A percentile compares a stretch with the other conserved stretches of the same genome.
These are phyloP conservation scores for Macquaria ambigua DNA, from an alignment of 2,113 vertebrate species.

Conservation along the genomic window DNA sequence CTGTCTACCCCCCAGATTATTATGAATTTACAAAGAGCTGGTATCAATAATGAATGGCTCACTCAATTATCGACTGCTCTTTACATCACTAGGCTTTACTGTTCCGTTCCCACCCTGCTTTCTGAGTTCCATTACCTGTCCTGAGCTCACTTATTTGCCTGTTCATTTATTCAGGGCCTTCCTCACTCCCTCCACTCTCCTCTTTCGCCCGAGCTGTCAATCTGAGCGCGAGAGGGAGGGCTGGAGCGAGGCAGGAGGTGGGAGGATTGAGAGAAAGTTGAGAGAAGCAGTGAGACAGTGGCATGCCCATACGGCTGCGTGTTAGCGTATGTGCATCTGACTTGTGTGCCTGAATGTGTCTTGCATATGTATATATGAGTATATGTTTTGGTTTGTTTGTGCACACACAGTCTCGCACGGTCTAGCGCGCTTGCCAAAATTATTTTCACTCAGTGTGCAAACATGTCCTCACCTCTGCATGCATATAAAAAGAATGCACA, in stretches of 20 bases:
- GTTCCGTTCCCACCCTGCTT: conserved; percentile 62
- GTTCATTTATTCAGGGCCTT: conserved; percentile 78
- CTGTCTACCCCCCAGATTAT: conserved; percentile 46
- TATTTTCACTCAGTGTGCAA: conserved; percentile 8
- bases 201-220: conserved; percentile 49
- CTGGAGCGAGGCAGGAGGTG: conserved; percentile 4
- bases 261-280: conserved; percentile 42
- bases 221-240: conserved; percentile 14
- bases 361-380: conserved; percentile 18
- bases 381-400: conserved; percentile 30
- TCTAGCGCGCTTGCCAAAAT: conserved; percentile 28
- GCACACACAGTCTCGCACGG: not conserved
- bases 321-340: conserved; percentile 34
- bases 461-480: conserved; percentile 49
- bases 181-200: conserved; percentile 34
- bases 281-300: conserved; percentile 21
- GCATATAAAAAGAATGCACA: conserved; percentile 14
- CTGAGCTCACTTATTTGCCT: conserved; percentile 79
- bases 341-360: conserved; percentile 2
- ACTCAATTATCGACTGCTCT: conserved; percentile 80
- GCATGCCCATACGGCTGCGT: not conserved
- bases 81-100: conserved; percentile 77
- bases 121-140: conserved; percentile 81
- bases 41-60: conserved; percentile 77
- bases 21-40: conserved; percentile 77